Base-by-base conservation (phyloP, 2,113 vertebrate genomes). In the Megaceryle maxima region DNA sequence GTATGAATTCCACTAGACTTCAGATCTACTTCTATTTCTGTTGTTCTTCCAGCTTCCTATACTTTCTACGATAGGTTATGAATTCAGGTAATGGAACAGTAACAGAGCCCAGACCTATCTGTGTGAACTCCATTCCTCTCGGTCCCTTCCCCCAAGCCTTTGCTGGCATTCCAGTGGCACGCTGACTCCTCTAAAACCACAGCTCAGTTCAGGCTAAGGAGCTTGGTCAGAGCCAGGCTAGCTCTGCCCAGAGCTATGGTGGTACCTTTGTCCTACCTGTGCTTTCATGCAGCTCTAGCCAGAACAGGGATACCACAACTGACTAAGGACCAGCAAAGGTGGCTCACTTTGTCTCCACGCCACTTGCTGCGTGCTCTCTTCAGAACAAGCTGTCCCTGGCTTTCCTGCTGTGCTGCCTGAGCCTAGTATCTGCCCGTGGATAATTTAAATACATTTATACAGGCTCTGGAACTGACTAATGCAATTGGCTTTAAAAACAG, bases 11-110 rank as follows among this genome's bases (percentile, higher is more conserved):
- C 26, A 43, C 46, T 60, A 60, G 26, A 39, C 53, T 76, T 55
- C 64, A 57, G 43, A 26, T 79, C 62, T 3, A 39, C 5, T 2
- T 55, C 6, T 6, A 59, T 59, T 91, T 88, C 70, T 85, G 35
- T 6, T 82, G 14, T 55, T 64, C 48, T 76, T 69, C 66, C 57
- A 84, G 43, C 35, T 53, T 78, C 33, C 16, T 50, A 3, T 31
- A 43, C 14, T 48, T 68, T 33, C 16, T 5, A 8, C 0, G 1
- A 55, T 1, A 68, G 17, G 9, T 29, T 81, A 63, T 39, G 31
- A 78, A 59, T 18, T 46, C 26, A 84, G 28, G 56, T 14, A 15
- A 67, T 1, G 89, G 69, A 72, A 4, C 13, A 35, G 24, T 11
- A 46, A n/a, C 22, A 7, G 39, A 90, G 29, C 22, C 20, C 56